Percentiles rank a stretch among this genome's conserved stretches.
phyloP scores from a whole-genome alignment of 2,797 vertebrate genomes.

The Choloepus didactylus region DNA sequence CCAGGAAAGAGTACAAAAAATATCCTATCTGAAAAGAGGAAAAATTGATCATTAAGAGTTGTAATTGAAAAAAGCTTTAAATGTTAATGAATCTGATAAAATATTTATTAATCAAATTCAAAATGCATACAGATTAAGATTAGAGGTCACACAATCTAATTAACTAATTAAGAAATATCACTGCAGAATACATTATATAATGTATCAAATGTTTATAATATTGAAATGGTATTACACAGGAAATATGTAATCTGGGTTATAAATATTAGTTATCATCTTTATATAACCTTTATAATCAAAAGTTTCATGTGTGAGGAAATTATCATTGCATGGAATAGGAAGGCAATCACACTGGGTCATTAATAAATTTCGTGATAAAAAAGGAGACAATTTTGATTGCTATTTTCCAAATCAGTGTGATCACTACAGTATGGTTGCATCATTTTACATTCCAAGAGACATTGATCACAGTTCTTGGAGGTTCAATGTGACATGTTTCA shows the following conservation, averaged over 20 bases:
- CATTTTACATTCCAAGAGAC: not conserved
- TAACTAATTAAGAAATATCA: conserved; percentile 66
- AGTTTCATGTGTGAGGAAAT: not conserved
- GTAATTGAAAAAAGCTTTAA: conserved; percentile 43
- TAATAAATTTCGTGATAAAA: not conserved
- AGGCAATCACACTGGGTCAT: not conserved
- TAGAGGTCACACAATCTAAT: conserved; percentile 52
- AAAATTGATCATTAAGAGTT: conserved; percentile 33
- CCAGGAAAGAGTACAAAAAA: not conserved
- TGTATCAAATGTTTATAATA: conserved; percentile 37
- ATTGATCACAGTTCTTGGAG: not conserved
- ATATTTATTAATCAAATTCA: conserved; percentile 68
- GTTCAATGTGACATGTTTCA: not conserved
- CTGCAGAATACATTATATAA: conserved; percentile 39
- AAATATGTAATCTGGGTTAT: not conserved
- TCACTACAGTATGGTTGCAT: not conserved
- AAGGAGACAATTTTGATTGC: not conserved
- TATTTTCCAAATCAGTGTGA: not conserved
- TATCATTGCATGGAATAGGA: not conserved
- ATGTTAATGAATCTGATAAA: conserved; percentile 71
- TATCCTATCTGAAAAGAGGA: not conserved
- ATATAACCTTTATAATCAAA: not conserved
- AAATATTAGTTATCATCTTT: not conserved
- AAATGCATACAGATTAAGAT: conserved; percentile 45
- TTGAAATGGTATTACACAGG: not conserved